These are phyloP conservation scores for Bombus fervidus DNA, from an alignment of 1,140 invertebrate genomes.

Conservation along the genomic window DNA sequence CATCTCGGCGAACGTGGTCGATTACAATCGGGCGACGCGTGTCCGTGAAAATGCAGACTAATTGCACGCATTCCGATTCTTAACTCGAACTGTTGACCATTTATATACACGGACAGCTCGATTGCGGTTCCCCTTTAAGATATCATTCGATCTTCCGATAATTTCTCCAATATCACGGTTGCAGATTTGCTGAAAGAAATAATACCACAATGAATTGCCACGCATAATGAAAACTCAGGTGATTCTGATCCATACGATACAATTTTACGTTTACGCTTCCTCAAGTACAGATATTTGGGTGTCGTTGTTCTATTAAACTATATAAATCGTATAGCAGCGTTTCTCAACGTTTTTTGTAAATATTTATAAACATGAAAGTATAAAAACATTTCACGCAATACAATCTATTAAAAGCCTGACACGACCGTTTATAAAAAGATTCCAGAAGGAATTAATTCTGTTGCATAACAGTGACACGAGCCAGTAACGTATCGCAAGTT, in stretches of 20 bases:
- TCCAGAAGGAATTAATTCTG: neutral
- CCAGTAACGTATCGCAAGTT: neutral
- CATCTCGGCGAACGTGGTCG: neutral
- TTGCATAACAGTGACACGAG: neutral
- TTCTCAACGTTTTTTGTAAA: too few species aligned
- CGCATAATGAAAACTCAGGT: neutral
- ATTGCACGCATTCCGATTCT: neutral
- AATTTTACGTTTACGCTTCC: too few species aligned
- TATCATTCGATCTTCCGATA: neutral
- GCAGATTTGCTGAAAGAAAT: neutral
- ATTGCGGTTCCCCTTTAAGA: neutral
- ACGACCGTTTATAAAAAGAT: neutral
- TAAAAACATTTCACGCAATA: neutral
- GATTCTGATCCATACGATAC: neutral
- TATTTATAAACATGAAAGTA: too few species aligned
- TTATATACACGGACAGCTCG: neutral
- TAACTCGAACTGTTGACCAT: too few species aligned
- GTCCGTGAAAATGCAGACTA: slow-evolving; percentile 20
- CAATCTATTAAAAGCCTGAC: neutral
- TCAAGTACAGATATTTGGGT: too few species aligned
- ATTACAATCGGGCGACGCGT: slow-evolving; percentile 23
- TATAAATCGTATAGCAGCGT: too few species aligned
- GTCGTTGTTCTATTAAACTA: neutral
- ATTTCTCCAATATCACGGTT: neutral
- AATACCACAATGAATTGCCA: neutral